A percentile compares a stretch with the other conserved stretches of the same genome.
Evolutionary conservation across 92 coral and sea anemone genomes (phyloP).

Genomic region (Porites lobata): DNA sequence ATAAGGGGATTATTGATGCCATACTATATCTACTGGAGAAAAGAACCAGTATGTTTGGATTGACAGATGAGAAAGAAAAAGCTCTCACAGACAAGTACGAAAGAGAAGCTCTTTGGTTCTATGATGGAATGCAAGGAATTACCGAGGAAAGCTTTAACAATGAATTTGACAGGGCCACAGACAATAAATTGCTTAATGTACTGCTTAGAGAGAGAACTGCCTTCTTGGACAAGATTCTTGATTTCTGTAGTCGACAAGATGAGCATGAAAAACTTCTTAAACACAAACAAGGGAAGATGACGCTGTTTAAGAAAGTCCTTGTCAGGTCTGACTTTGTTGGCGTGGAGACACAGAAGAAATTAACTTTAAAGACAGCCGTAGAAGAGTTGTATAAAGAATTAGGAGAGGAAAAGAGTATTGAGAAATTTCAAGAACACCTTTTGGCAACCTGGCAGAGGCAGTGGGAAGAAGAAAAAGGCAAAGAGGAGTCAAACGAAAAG

Average conservation of each 20-base stretch:
- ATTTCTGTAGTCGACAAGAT: background rate
- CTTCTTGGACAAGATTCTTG: background rate
- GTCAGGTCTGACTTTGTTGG: background rate
- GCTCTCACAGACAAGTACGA: background rate
- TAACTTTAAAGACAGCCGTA: background rate
- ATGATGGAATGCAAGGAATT: background rate
- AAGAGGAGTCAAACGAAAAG: background rate
- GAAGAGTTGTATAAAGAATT: background rate
- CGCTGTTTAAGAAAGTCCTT: background rate
- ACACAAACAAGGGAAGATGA: background rate
- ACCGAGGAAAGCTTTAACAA: background rate
- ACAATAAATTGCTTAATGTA: background rate
- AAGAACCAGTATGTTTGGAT: too few relatives aligned
- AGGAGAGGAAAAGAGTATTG: background rate
- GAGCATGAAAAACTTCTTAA: background rate
- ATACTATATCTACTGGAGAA: background rate
- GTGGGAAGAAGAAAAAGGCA: background rate
- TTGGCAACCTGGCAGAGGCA: background rate
- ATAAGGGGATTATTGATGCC: conserved; percentile 14
- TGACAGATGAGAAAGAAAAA: background rate
- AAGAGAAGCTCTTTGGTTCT: conserved; percentile 18
- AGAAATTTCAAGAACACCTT: background rate
- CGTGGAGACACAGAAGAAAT: background rate
- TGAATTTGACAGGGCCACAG: background rate
- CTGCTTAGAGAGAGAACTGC: background rate